phyloP scores from a whole-genome alignment of 2,888 invertebrate species.

The Chloromyia formosa region DNA sequence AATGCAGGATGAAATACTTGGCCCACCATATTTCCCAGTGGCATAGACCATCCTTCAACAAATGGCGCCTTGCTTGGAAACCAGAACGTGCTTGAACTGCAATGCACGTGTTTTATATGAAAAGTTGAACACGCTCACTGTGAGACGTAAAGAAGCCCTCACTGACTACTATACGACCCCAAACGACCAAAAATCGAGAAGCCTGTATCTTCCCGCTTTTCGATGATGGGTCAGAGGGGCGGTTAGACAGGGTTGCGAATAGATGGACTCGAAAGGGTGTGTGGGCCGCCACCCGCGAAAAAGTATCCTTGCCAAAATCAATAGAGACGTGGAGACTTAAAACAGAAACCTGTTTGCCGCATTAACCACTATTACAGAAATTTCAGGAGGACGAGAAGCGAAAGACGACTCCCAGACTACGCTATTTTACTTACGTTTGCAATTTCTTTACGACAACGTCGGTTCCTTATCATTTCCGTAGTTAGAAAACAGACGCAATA shows the following conservation, averaged over 20 bases:
- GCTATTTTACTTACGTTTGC: conserved; percentile 1
- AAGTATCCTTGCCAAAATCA: conserved; percentile 40
- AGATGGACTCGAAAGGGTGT: conserved; percentile 1
- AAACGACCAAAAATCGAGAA: background rate
- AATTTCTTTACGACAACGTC: conserved; percentile 22
- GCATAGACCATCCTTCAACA: conserved; percentile 7
- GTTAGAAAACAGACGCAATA: conserved; percentile 35
- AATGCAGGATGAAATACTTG: background rate
- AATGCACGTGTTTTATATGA: conserved; percentile 30
- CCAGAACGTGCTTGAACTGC: conserved; percentile 33
- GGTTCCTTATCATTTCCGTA: conserved; percentile 32
- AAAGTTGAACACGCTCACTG: background rate
- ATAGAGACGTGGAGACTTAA: conserved; percentile 18
- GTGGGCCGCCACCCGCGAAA: conserved; percentile 16
- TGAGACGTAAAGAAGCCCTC: background rate
- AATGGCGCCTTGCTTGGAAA: background rate
- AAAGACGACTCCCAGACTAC: background rate
- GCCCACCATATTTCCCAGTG: conserved; percentile 12
- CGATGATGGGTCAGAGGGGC: background rate
- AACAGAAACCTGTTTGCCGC: conserved; percentile 29
- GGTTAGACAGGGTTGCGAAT: background rate
- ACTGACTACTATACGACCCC: background rate
- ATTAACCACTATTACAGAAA: conserved; percentile 7
- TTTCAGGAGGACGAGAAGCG: background rate
- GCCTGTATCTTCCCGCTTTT: background rate